These are phyloP conservation scores for Pseudomugil gertrudae DNA, from an alignment of 2,797 vertebrate species.

Conservation along the genomic window DNA sequence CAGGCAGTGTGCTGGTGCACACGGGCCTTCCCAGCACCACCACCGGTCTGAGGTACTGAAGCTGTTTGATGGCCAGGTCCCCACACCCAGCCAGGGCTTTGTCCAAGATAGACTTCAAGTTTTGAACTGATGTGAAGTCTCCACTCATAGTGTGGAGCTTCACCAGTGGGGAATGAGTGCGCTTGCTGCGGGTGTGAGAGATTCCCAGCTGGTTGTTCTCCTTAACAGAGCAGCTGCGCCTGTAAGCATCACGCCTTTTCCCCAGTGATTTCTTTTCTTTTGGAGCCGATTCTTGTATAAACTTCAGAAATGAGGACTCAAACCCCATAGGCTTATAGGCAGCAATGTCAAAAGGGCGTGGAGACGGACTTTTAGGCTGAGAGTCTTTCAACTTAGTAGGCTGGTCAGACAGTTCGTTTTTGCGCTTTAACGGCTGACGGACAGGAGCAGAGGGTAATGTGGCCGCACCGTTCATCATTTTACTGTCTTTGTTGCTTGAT, in stretches of 20 bases:
- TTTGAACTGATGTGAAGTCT: constrained; percentile 88
- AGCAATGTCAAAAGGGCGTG: constrained; percentile 87
- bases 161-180: constrained; percentile 78
- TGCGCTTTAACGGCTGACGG: constrained; percentile 85
- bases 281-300: constrained; percentile 89
- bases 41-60: constrained; percentile 98
- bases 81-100: constrained; percentile 95
- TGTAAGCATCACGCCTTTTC: constrained; percentile 78
- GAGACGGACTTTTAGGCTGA: constrained; percentile 49
- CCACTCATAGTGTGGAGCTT: constrained; percentile 84
- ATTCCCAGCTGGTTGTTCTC: constrained; percentile 84
- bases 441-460: constrained; percentile 58
- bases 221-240: constrained; percentile 81
- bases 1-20: constrained; percentile 87
- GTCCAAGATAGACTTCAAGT: constrained; percentile 94
- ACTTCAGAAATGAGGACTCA: constrained; percentile 95
- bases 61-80: constrained; percentile 97
- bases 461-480: constrained; percentile 66
- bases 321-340: constrained; percentile 95
- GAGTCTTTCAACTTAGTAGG: constrained; percentile 71
- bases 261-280: constrained; percentile 79
- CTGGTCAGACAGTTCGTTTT: constrained; percentile 85
- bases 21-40: constrained; percentile 96
- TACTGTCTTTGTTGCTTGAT: constrained; percentile 69
- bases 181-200: constrained; percentile 80